A percentile compares a stretch with the other conserved stretches of the same genome.
These are phyloP conservation scores for Macroramphosus scolopax DNA, from an alignment of 2,797 vertebrate species.

Conservation along the genomic window DNA sequence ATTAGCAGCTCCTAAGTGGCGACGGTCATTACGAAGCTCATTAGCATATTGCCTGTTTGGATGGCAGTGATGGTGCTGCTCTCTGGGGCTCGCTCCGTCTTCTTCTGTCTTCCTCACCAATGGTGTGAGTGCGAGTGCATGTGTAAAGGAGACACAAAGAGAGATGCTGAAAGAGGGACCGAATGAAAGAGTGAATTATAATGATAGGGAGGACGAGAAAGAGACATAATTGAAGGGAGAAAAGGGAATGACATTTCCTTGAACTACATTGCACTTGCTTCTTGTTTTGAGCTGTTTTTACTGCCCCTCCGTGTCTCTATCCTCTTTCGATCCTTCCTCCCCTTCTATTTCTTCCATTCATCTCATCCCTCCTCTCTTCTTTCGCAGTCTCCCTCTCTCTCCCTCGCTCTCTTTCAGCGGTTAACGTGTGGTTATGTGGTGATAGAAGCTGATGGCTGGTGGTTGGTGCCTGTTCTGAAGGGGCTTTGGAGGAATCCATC, in stretches of 20 bases:
- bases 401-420: constrained; percentile 37
- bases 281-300: constrained; percentile 1
- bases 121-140: too few relatives aligned
- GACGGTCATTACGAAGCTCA: constrained; percentile 67
- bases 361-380: constrained; percentile 19
- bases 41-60: constrained; percentile 72
- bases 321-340: not conserved
- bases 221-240: too few relatives aligned
- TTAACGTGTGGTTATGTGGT: constrained; percentile 64
- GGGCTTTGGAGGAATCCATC: constrained; percentile 64
- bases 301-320: not conserved
- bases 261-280: constrained; percentile 2
- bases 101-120: constrained; percentile 9
- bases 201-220: not conserved
- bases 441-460: constrained; percentile 59
- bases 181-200: not conserved
- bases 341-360: constrained; percentile 5
- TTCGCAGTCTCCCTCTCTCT: constrained; percentile 22
- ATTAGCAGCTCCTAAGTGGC: constrained; percentile 72
- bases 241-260: not conserved
- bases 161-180: not conserved
- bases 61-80: constrained; percentile 31
- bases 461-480: constrained; percentile 54
- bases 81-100: constrained; percentile 54
- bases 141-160: not conserved